Evolutionary conservation across 2,113 vertebrate genomes (phyloP).

Genomic region (Panthera leo): DNA sequence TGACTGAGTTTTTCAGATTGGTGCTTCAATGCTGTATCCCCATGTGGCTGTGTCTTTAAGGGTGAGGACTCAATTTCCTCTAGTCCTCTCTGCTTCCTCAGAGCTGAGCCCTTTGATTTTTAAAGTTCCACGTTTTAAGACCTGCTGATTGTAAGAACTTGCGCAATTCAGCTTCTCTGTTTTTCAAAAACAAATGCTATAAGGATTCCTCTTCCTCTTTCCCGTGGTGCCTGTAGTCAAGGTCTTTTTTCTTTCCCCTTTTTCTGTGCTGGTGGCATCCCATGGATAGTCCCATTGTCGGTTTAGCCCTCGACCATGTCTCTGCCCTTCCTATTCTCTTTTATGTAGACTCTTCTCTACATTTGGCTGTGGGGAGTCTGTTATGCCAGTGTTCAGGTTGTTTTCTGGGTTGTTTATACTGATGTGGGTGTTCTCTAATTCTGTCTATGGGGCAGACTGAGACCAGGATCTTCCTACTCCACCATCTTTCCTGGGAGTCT

Average conservation of each 20-base stretch:
- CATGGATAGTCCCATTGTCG: neutral
- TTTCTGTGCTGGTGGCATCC: neutral
- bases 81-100: neutral
- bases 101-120: neutral
- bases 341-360: neutral
- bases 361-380: neutral
- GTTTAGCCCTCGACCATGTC: neutral
- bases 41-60: neutral
- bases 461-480: neutral
- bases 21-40: neutral
- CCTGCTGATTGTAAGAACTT: neutral
- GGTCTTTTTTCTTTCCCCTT: neutral
- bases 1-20: neutral
- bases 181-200: neutral
- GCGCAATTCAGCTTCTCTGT: neutral
- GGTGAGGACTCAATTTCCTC: neutral
- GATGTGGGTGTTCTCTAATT: neutral
- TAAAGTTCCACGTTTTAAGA: neutral
- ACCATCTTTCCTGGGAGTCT: neutral
- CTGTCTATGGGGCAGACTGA: neutral
- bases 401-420: neutral
- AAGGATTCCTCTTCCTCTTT: neutral
- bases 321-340: neutral
- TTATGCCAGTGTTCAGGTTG: neutral
- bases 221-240: neutral